Base-by-base conservation (phyloP, 2,888 invertebrate genomes). In the Tipula confusa region DNA sequence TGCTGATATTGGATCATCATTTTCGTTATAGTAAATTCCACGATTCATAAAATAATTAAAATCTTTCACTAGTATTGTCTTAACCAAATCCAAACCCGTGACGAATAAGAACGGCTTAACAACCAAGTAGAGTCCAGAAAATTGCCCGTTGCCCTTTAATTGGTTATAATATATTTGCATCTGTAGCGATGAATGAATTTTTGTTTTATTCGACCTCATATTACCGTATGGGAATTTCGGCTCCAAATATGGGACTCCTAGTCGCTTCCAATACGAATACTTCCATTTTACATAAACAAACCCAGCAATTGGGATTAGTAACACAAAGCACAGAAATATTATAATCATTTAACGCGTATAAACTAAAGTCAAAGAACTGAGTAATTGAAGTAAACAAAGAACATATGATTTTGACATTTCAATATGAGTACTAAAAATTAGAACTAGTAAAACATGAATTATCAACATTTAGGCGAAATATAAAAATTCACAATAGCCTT, bases 21-120 rank as follows among this genome's bases (percentile, higher is more conserved):
- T 88, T 83, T 93, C 93, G 84, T 93, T 93, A 83, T 89, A 90
- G 86, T 92, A 92, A 38, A 92, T 89, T 0, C 93, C 94, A 83
- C 93, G 92, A 85, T 94, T 93, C 87, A 92, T 91, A 85, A 94
- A 94, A 87, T 92, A 89, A 13, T 90, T 90, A 85, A 93, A 94
- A 86, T 94, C 93, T 86, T 91, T 92, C 80, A 91, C 90, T 85
- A 94, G 87, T 28, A 94, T 90, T 83, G 91, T 89, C 85, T 92
- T 93, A 0, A 92, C 91, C 84, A 94, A 86, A 13, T 92, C 91
- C 11, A 92, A 91, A 87, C 94, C 93, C 84, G 93, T 89, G 7
- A 94, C 89, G 33, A 93, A 87, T 33, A 94, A 87, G 13, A 92
- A 91, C 1, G 93, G 93, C 48, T 91, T 89, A 84, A 92, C 90